Conservation (phyloP, 1,140 invertebrate species). For the Tribolium madens region DNA sequence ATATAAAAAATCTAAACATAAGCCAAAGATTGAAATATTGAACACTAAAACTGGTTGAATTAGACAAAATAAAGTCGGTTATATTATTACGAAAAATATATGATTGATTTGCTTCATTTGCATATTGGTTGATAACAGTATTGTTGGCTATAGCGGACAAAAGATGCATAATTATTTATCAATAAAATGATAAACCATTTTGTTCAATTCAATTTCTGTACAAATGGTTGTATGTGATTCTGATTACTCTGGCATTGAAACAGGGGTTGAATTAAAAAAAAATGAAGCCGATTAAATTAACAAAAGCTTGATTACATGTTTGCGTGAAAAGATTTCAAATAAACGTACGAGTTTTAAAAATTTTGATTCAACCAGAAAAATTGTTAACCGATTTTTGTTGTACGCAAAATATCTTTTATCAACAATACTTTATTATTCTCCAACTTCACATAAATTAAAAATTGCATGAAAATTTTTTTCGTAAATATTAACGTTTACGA, state of each 20-base stretch:
- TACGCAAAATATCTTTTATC: background rate
- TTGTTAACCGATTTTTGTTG: background rate
- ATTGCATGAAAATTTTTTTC: background rate
- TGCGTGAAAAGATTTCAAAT: background rate
- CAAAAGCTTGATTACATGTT: background rate
- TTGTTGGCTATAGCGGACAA: too few species aligned
- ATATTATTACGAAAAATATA: too few species aligned
- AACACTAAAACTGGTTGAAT: too few species aligned
- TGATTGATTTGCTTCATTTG: too few species aligned
- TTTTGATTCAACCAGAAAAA: background rate
- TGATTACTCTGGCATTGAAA: too few species aligned
- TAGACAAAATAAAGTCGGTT: too few species aligned
- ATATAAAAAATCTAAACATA: too few species aligned
- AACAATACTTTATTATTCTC: background rate
- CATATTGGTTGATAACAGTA: too few species aligned
- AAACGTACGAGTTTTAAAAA: background rate
- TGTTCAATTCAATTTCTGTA: background rate
- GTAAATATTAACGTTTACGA: background rate
- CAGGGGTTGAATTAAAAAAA: background rate
- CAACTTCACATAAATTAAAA: too few species aligned
- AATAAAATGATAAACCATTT: too few species aligned
- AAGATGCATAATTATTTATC: too few species aligned
- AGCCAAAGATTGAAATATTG: too few species aligned
- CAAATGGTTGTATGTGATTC: background rate
- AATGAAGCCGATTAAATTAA: background rate